Conservation (phyloP, 1,140 invertebrate species). For the Subanguina moxae region DNA sequence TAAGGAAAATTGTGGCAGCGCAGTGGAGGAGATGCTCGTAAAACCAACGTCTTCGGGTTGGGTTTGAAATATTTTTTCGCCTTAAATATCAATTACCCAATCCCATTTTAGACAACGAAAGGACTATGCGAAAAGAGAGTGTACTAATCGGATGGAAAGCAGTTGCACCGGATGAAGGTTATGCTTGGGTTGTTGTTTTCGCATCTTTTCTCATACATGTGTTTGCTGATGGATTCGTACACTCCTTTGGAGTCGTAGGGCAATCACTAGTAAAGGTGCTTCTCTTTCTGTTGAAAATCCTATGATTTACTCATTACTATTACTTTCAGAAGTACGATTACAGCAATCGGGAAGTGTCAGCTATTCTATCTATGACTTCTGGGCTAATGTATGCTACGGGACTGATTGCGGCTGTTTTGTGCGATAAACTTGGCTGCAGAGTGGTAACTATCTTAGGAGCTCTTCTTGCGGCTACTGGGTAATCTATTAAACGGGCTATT, state of each 20-base stretch:
- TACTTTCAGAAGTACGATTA: constrained; percentile 67
- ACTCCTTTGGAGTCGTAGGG: constrained; percentile 61
- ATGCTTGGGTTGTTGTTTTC: constrained; percentile 68
- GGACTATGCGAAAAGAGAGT: too few relatives aligned
- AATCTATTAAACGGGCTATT: not conserved
- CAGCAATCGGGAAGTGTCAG: constrained; percentile 73
- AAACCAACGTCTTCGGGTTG: too few relatives aligned
- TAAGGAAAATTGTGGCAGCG: too few relatives aligned
- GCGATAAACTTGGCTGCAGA: constrained; percentile 86
- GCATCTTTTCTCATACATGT: constrained; percentile 91
- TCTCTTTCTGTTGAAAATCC: constrained; percentile 19
- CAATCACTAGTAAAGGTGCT: constrained; percentile 65
- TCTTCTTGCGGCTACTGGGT: constrained; percentile 67
- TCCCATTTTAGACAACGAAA: too few relatives aligned
- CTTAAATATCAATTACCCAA: too few relatives aligned
- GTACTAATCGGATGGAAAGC: constrained; percentile 36
- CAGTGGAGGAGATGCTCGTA: too few relatives aligned
- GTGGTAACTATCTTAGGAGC: constrained; percentile 80
- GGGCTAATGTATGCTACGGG: constrained; percentile 76
- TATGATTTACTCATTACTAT: too few relatives aligned
- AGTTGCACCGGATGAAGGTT: constrained; percentile 63
- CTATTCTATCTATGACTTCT: constrained; percentile 83
- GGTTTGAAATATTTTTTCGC: too few relatives aligned
- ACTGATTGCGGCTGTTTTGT: constrained; percentile 82
- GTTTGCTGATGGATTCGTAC: constrained; percentile 80